Conservation (phyloP, 2,888 invertebrate species). For the Norana najaformis region DNA sequence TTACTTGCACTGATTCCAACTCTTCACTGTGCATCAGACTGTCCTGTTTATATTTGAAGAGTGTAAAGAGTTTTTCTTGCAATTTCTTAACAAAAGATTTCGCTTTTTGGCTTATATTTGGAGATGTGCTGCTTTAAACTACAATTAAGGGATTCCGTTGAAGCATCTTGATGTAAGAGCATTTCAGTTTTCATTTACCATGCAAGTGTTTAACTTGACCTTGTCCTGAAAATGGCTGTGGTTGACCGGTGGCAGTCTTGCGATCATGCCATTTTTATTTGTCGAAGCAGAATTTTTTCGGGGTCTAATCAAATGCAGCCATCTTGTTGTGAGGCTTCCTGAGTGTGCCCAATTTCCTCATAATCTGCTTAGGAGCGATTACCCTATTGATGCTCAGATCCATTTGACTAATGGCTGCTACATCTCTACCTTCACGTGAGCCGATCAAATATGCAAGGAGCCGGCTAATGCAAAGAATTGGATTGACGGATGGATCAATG, state of each 20-base stretch:
- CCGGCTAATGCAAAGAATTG: no score
- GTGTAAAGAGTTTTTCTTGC: no score
- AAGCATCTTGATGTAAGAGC: neutral
- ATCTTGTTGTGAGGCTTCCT: neutral
- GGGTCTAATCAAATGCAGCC: neutral
- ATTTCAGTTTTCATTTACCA: neutral
- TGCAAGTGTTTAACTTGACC: neutral
- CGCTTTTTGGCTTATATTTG: no score
- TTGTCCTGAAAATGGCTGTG: neutral
- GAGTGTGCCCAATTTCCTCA: neutral
- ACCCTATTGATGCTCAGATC: neutral
- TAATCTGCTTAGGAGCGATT: neutral
- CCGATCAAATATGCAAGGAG: constrained; percentile 1
- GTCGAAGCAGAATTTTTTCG: neutral
- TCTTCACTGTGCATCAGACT: no score
- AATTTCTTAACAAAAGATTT: no score
- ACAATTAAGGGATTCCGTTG: neutral
- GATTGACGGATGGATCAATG: neutral
- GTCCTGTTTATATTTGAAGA: no score
- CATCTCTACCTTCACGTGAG: neutral
- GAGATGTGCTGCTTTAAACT: no score
- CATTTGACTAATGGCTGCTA: neutral
- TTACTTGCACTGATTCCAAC: no score
- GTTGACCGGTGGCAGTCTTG: neutral
- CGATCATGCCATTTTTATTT: neutral